phyloP scores from a whole-genome alignment of 2,113 vertebrate genomes.

The Alligator mississippiensis region DNA sequence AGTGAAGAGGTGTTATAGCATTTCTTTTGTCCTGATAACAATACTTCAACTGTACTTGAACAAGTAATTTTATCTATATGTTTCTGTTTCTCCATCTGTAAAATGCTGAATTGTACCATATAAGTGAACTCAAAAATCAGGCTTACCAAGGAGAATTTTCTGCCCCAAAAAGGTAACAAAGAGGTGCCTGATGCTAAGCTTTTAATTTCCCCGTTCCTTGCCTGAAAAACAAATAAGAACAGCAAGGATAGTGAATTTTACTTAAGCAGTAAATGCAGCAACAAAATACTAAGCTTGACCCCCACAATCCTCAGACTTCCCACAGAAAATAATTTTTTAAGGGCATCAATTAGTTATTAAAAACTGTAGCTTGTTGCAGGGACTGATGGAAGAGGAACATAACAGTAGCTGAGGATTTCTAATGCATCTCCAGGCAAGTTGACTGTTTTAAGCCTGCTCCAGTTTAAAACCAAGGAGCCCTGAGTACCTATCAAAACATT shows the following conservation, averaged over 20 bases:
- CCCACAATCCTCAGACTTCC: background rate
- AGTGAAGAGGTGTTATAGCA: too few species aligned
- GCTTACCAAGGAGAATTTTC: background rate
- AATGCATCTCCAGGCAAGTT: background rate
- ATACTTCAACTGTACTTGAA: background rate
- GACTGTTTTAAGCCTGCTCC: background rate
- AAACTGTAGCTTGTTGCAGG: rapidly evolving
- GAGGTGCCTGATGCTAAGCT: background rate
- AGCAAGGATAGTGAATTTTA: background rate
- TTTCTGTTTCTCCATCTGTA: background rate
- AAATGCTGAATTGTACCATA: background rate
- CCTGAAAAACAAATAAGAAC: background rate
- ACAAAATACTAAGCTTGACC: background rate
- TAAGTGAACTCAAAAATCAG: background rate
- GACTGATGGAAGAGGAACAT: background rate
- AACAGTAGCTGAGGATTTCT: rapidly evolving
- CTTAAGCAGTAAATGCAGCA: background rate
- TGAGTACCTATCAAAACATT: background rate
- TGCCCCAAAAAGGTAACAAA: background rate
- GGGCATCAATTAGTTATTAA: background rate
- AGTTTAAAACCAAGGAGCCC: background rate
- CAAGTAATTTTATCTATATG: background rate
- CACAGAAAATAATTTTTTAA: background rate
- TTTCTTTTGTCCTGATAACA: too few species aligned
- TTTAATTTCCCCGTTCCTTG: background rate